Base-by-base conservation (phyloP, 2,797 vertebrate species). In the Chloroceryle inda region DNA sequence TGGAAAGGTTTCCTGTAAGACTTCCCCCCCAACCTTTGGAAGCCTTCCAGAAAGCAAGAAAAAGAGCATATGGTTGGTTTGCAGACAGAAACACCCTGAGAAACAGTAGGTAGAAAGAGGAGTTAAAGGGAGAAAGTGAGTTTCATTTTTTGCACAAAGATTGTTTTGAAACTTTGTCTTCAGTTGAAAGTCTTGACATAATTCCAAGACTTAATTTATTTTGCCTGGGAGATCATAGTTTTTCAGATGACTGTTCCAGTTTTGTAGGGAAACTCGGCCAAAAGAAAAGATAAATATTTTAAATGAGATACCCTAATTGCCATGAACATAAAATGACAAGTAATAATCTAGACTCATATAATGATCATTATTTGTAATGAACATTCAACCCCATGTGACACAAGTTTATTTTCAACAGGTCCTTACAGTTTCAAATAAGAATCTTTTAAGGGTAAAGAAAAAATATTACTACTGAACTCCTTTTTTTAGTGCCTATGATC, bases 1-100 rank as follows among this genome's bases (percentile, higher is more conserved):
- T 95, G 76, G 84, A 94, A 94, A 66, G 19, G 37, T 92, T 97
- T 97, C 88, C 85, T 94, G 94, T 95, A 84, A 95, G 91, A 79
- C 20, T 91, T 94, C 75, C 91, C 26, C 26, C 26, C 9, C 71
- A 89, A 47, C 37, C 56, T 83, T 76, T 96, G 90, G 91, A 97
- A 86, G 20, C 9, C 9, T 89, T 79, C 71, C 73, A 88, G 42
- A 81, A 68, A 89, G 56, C 45, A 94, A 93, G 89, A 88, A 72
- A 95, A 69, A 52, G 71, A 92, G 17, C 47, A 23, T 79, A 64
- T 79, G 92, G 86, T 86, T 96, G 79, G 87, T 84, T 69, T 91
- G 37, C 33, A 88, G 33, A 81, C 31, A 55, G 44, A 94, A 92
- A 88, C 56, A 88, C 27, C 8, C 14, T n/a, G 56, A 76, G 71